phyloP scores from a whole-genome alignment of 2,888 invertebrate species.

The Drosophila antonietae region DNA sequence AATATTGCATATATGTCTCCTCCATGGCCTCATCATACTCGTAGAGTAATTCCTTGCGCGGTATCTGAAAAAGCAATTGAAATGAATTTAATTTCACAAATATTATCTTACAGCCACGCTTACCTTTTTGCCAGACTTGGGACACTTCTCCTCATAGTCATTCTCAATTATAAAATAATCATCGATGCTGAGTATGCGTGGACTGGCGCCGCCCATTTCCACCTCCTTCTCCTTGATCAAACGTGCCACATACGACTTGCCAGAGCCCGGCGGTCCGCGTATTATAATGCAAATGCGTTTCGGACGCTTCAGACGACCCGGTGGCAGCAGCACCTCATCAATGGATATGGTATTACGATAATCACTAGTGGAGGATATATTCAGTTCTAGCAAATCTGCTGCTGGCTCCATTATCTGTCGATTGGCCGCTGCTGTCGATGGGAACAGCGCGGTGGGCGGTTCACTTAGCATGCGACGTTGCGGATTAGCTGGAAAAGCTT shows the following conservation, averaged over 20 bases:
- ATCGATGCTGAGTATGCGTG: slow-evolving; percentile 95
- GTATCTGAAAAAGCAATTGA: slow-evolving; percentile 77
- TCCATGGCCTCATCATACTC: slow-evolving; percentile 95
- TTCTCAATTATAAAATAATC: slow-evolving; percentile 97
- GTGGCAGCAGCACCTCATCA: slow-evolving; percentile 92
- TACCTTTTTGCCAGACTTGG: slow-evolving; percentile 83
- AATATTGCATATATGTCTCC: slow-evolving; percentile 91
- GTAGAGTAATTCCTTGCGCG: slow-evolving; percentile 86
- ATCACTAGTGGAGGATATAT: slow-evolving; percentile 78
- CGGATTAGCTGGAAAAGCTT: slow-evolving; percentile 35
- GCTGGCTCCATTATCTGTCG: slow-evolving; percentile 46
- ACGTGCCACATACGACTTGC: slow-evolving; percentile 96
- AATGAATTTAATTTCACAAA: not conserved
- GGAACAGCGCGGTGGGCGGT: slow-evolving; percentile 59
- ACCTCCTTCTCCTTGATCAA: slow-evolving; percentile 93
- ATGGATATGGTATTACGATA: slow-evolving; percentile 87
- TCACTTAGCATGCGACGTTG: slow-evolving; percentile 32
- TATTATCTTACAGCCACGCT: not conserved
- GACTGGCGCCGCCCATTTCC: slow-evolving; percentile 94
- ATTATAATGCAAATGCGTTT: slow-evolving; percentile 92
- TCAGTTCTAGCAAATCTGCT: slow-evolving; percentile 63
- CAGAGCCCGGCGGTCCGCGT: slow-evolving; percentile 97
- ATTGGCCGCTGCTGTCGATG: slow-evolving; percentile 77
- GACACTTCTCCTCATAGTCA: slow-evolving; percentile 87
- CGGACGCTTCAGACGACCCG: slow-evolving; percentile 92